Base-by-base conservation (phyloP, 1,140 invertebrate species). In the Caerostris darwini region DNA sequence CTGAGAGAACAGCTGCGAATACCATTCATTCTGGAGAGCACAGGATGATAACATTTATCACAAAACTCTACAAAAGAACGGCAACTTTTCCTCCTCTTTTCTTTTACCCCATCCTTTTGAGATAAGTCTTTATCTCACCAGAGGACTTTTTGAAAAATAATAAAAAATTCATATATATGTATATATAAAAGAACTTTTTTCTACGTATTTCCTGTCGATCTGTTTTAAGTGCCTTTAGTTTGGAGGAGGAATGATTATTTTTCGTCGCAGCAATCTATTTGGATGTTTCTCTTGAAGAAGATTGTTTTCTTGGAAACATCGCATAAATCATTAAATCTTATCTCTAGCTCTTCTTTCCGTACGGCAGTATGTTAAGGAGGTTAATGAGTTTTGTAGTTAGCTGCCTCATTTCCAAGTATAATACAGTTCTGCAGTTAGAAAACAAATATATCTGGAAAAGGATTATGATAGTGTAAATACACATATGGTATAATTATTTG, bases 251-350 rank as follows among this genome's bases (percentile, higher is more conserved):
- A 34, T 34, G 34, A 2, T 34, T 34, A 34, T 34, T 34, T 34
- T 34, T 34, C 34, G 34, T 34, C 34, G 34, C 34, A 34, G 34
- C 34, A 7, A 77, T 34, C 34, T 34, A 34, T 34, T 34, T 34
- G 34, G 34, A 34, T 34, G 34, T 34, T 34, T 34, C 34, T 34
- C 34, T 34, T 34, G 34, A 3, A 2, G 3, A 53, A 12, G 7
- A 77, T 50, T 77, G 50, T 12, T 77, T 12, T 7, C 8, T 34
- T 53, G 53, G 61, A 50, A n/a, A 14, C 10, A 3, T 34, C 34
- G 14, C 34, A 77, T 77, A 77, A 77, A 77, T 77, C 71, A 77
- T 77, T 77, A 53, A 12, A 77, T 77, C 69, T 77, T 77, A 77
- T 77, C 71, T 64, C 12, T 64, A 64, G 34, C 17, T 64, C 61